Evolutionary conservation across 2,797 vertebrate genomes (phyloP), one percentile per base, ranked within the genome.

Genomic region (Neopelma chrysocephalum): DNA sequence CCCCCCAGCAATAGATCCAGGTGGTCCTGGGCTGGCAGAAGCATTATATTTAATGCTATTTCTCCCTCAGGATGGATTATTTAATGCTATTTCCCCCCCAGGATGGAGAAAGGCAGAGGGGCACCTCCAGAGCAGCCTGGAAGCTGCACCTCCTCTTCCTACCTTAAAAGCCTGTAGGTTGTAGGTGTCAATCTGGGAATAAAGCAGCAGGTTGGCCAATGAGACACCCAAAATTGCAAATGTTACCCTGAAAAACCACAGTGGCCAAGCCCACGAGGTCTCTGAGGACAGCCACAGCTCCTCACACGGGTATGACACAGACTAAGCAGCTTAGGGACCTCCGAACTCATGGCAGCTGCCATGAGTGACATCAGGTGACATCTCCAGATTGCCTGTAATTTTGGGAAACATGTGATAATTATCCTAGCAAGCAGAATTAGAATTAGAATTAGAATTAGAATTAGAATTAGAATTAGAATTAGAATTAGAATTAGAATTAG

Each of bases 281-380:
- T 69, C 47, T 56, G 62, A 78, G 70, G 27, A 29, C 11, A 29
- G 57, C 3, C 50, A 54, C 34, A 56, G 42, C 45, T 86, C 0
- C 0, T 62, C 58, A 58, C 31, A 20, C 31, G 23, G 19, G 12
- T 22, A 1, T 20, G 25, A 66, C 31, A 23, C 14, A 11, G 32
- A 50, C 22, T 4, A n/a, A 20, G 8, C n/a, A 47, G 17, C 3
- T 26, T 20, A 45, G 56, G 34, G n/a, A 58, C 23, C 38, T 17
- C 12, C 3, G n/a, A 14, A 4, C 38, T 61, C 1, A 0, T 20
- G 32, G 38, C 3, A 42, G 43, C 26, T 48, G 19, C 38, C 38
- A 40, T 40, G 38, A 40, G 38, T 40, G 38, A 40, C 32, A 6
- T 48, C n/a, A 38, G 34, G 23, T 38, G 36, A 8, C 17, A 29